These are phyloP conservation scores for Sphaeramia orbicularis DNA, from an alignment of 2,797 vertebrate species.

Conservation along the genomic window DNA sequence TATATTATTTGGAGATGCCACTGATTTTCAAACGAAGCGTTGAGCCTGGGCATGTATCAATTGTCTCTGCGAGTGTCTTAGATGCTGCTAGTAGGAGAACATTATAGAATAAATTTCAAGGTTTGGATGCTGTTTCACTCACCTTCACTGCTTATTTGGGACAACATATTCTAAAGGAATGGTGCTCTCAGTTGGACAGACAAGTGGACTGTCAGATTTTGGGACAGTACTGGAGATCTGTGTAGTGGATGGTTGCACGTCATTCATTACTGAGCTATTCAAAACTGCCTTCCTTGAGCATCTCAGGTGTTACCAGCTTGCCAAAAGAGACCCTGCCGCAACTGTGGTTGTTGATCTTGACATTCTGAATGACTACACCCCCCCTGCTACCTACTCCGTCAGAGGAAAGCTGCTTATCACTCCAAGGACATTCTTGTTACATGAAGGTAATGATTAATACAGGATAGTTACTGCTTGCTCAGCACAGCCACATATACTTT, in stretches of 20 bases:
- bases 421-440: constrained; percentile 43
- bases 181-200: constrained; percentile 29
- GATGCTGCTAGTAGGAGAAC: too few species aligned
- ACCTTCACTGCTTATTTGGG: constrained; percentile 18
- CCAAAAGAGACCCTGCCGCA: not conserved
- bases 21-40: too few species aligned
- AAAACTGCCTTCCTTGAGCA: not conserved
- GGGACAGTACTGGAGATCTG: constrained; percentile 18
- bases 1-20: too few species aligned
- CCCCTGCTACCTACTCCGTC: constrained; percentile 35
- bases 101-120: too few species aligned
- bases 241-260: constrained; percentile 18
- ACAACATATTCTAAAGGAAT: constrained; percentile 43
- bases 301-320: constrained; percentile 15
- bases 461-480: not conserved
- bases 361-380: constrained; percentile 40
- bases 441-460: constrained; percentile 38
- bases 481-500: not conserved
- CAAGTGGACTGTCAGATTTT: constrained; percentile 30
- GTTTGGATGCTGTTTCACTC: constrained; percentile 25
- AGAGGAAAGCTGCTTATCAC: constrained; percentile 45
- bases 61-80: too few species aligned
- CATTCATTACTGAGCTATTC: constrained; percentile 36
- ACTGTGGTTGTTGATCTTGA: constrained; percentile 14
- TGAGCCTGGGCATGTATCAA: too few species aligned